phyloP scores from a whole-genome alignment of 2,113 vertebrate species.

The Chaetorhynchus papuensis region DNA sequence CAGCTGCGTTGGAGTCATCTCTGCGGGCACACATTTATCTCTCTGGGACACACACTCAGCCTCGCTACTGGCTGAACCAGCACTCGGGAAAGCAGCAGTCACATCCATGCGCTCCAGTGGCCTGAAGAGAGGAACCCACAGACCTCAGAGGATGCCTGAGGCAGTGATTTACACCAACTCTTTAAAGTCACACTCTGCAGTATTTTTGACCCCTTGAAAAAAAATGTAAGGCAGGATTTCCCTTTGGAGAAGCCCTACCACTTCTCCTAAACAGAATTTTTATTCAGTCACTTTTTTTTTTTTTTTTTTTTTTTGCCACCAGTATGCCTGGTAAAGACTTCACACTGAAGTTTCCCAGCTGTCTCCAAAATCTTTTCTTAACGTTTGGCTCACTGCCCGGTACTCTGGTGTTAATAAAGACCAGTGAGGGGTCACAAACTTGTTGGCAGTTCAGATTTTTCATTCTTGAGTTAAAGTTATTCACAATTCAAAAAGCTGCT shows the following conservation, averaged over 20 bases:
- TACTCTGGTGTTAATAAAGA: not conserved
- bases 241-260: not conserved
- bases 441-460: not conserved
- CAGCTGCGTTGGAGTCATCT: not conserved
- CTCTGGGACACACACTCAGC: not conserved
- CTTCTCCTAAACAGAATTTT: not conserved
- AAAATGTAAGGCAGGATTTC: not conserved
- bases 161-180: not conserved
- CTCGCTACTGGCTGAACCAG: not conserved
- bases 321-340: not conserved
- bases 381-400: not conserved
- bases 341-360: not conserved
- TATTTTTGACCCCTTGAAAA: not conserved
- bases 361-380: not conserved
- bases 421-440: not conserved
- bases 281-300: not conserved
- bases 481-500: not conserved
- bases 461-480: not conserved
- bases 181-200: not conserved
- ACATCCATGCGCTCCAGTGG: not conserved
- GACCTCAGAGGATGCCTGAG: not conserved
- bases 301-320: not conserved
- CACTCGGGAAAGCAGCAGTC: not conserved
- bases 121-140: not conserved
- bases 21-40: rapidly evolving